Evolutionary conservation across 1,140 invertebrate genomes (phyloP), one percentile per base, ranked within the genome.

Genomic region (Drosophila sp.): DNA sequence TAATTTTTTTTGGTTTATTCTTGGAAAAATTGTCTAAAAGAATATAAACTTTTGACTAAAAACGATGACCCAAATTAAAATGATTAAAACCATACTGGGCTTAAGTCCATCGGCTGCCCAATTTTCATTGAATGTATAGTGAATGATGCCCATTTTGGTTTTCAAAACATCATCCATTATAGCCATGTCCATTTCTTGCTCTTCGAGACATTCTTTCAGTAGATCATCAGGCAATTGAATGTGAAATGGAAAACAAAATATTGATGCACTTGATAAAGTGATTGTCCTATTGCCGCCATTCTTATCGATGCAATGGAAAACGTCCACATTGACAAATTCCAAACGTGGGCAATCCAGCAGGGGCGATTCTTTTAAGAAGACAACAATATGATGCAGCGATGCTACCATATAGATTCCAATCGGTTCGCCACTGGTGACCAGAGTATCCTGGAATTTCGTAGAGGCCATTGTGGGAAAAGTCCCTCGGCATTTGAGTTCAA

Each of bases 161-260:
- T 10, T 17, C 4, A 74, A 38, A 5, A 76, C 35, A 1, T 66
- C 23, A 3, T 62, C 29, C 23, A 87, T 35, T 0, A 10, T 38
- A 1, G 2, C 1, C 0, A 4, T 0, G 7, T 0, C 0, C n/a
- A 44, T 38, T 0, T 62, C 11, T 1, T 69, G 54, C 10, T 74
- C 44, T 0, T 29, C 8, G 1, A 87, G 11, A 50, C 83, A 86
- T 30, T 76, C 58, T 11, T 67, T 58, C 35, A 76, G 77, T 8
- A 87, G 17, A 23, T 87, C 83, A 29, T 89, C 83, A n/a, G 72
- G 57, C 64, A 87, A 5, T 29, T 83, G 79, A 7, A 87, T 69
- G 62, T 87, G 83, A 66, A 87, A 87, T 11, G 84, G 83, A 50
- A 87, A 89, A 44, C 83, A 87, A 17, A 69, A 74, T 60, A 87